A percentile compares a stretch with the other conserved stretches of the same genome.
Evolutionary conservation across 1,140 invertebrate species (phyloP).

Genomic region (Campoletis sonorensis): DNA sequence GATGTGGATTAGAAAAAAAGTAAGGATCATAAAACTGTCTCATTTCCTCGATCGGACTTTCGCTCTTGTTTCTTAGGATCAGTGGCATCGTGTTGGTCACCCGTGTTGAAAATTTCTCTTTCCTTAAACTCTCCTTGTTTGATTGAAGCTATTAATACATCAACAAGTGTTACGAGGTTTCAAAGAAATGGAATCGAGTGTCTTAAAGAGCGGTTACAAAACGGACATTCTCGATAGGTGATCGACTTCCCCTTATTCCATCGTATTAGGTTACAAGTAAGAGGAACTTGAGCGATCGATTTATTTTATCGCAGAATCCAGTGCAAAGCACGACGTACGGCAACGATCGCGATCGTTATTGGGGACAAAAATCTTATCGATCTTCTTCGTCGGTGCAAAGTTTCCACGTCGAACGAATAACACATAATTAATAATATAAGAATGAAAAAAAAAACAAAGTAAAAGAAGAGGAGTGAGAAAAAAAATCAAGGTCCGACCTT

Average conservation of each 20-base stretch:
- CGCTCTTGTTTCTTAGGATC: neutral
- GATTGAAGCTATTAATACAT: neutral
- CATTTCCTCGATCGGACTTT: neutral
- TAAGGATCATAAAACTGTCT: neutral
- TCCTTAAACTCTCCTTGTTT: constrained; percentile 8
- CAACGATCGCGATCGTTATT: neutral
- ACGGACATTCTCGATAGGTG: neutral
- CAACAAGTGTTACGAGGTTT: neutral
- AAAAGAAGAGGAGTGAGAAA: no score
- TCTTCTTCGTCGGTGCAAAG: neutral
- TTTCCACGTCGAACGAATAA: neutral
- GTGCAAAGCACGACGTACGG: neutral
- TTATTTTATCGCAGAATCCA: neutral
- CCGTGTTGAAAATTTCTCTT: neutral
- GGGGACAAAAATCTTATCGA: neutral
- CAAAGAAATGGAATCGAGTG: neutral
- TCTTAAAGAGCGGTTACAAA: neutral
- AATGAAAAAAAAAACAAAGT: neutral
- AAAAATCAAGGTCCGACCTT: neutral
- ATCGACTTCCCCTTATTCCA: constrained; percentile 4
- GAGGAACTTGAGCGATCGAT: neutral
- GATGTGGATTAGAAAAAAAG: no score
- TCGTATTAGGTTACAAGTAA: neutral
- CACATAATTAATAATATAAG: neutral
- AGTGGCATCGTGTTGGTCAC: neutral